Percentiles rank a stretch among this genome's conserved stretches.
These are phyloP conservation scores for Helobdella robusta DNA, from an alignment of 2,888 invertebrate genomes.

Conservation along the genomic window DNA sequence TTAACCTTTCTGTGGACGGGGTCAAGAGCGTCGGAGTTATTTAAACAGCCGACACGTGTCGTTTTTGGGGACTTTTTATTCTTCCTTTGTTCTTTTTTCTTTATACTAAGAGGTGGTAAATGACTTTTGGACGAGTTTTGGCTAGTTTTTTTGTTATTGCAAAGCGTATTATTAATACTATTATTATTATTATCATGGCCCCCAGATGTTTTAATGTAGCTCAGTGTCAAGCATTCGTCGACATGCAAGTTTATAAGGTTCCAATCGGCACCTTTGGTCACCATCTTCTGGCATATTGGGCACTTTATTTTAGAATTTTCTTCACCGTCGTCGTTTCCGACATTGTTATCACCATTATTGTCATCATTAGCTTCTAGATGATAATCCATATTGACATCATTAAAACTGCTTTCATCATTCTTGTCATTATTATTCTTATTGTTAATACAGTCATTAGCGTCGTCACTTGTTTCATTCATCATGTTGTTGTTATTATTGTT, in stretches of 20 bases:
- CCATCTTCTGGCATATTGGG: slow-evolving; percentile 7
- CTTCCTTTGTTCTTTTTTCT: too few relatives aligned
- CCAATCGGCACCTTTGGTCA: background rate
- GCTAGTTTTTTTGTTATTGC: too few relatives aligned
- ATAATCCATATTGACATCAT: background rate
- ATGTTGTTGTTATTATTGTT: background rate
- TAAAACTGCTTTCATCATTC: background rate
- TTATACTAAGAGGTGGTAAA: too few relatives aligned
- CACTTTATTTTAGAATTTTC: background rate
- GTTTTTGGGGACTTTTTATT: too few relatives aligned
- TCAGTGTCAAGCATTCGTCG: slow-evolving; percentile 9
- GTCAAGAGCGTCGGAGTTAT: too few relatives aligned
- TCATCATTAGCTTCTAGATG: background rate
- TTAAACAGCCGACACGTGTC: too few relatives aligned
- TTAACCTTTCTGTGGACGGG: too few relatives aligned
- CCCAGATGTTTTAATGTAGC: too few relatives aligned
- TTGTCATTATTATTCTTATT: background rate
- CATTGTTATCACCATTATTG: background rate
- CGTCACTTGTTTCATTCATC: background rate
- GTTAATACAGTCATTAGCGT: background rate
- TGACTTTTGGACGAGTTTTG: too few relatives aligned
- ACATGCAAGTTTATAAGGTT: slow-evolving; percentile 12
- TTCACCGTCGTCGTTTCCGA: background rate
- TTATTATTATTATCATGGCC: too few relatives aligned
- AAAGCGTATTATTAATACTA: too few relatives aligned